A percentile compares a stretch with the other conserved stretches of the same genome.
These are phyloP conservation scores for Ferdinandea cuprea DNA, from an alignment of 2,888 invertebrate genomes.

Conservation along the genomic window DNA sequence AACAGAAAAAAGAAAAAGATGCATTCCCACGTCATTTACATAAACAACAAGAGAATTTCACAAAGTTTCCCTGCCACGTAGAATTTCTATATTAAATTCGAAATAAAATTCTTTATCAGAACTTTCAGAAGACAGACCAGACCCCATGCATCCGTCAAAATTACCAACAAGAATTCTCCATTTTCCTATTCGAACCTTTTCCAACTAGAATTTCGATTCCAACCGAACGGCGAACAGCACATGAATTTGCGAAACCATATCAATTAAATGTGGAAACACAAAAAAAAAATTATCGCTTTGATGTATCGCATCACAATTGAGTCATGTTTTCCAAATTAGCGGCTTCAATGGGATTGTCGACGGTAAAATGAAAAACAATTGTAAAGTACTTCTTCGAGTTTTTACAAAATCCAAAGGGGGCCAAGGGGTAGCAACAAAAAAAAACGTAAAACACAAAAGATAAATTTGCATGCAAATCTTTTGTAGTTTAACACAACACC, in stretches of 20 bases:
- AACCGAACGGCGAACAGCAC: background rate
- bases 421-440: background rate
- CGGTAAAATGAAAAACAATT: conserved; percentile 25
- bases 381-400: background rate
- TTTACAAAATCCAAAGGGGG: background rate
- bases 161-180: conserved; percentile 16
- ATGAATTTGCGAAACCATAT: conserved; percentile 18
- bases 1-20: conserved; percentile 45
- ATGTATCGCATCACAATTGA: conserved; percentile 33
- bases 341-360: conserved; percentile 17
- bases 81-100: background rate
- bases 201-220: no score
- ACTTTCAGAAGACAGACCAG: background rate
- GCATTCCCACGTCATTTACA: conserved; percentile 26
- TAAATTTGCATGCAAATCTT: conserved; percentile 10
- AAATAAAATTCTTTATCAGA: background rate
- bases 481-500: background rate
- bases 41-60: conserved; percentile 38
- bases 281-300: conserved; percentile 14
- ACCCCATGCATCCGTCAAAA: background rate
- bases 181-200: no score
- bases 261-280: no score
- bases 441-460: conserved; percentile 2
- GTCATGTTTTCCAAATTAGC: conserved; percentile 50
- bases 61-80: conserved; percentile 49